phyloP scores from a whole-genome alignment of 2,113 vertebrate species.

The Tursiops truncatus region DNA sequence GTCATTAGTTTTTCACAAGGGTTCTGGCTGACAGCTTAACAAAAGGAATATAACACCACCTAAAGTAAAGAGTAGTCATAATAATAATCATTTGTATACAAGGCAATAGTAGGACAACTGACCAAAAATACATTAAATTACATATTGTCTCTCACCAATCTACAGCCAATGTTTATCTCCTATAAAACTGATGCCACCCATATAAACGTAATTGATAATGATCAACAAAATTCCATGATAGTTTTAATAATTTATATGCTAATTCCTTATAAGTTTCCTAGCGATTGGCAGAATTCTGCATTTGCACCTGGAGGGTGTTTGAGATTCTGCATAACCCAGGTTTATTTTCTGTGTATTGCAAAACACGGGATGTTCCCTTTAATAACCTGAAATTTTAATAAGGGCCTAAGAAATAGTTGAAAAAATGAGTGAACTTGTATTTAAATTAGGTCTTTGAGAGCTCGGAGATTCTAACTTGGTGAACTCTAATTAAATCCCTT shows the following conservation, averaged over 20 bases:
- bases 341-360: constrained; percentile 80
- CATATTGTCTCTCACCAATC: background rate
- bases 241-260: constrained; percentile 69
- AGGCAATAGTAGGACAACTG: constrained; percentile 36
- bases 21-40: constrained; percentile 60
- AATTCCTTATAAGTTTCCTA: constrained; percentile 73
- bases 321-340: constrained; percentile 71
- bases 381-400: constrained; percentile 89
- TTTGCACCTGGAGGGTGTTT: constrained; percentile 68
- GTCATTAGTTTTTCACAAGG: constrained; percentile 61
- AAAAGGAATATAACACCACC: constrained; percentile 49
- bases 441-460: constrained; percentile 88
- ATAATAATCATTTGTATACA: constrained; percentile 49
- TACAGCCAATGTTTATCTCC: background rate
- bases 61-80: background rate
- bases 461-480: constrained; percentile 85
- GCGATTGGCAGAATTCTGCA: constrained; percentile 73
- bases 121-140: background rate
- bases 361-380: constrained; percentile 83
- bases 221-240: constrained; percentile 26
- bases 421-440: constrained; percentile 86
- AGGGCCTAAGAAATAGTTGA: constrained; percentile 87
- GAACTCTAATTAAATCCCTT: constrained; percentile 90
- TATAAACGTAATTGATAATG: constrained; percentile 56
- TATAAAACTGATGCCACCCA: background rate